These are phyloP conservation scores for Eudemis profundana DNA, from an alignment of 2,888 invertebrate genomes.

Conservation along the genomic window DNA sequence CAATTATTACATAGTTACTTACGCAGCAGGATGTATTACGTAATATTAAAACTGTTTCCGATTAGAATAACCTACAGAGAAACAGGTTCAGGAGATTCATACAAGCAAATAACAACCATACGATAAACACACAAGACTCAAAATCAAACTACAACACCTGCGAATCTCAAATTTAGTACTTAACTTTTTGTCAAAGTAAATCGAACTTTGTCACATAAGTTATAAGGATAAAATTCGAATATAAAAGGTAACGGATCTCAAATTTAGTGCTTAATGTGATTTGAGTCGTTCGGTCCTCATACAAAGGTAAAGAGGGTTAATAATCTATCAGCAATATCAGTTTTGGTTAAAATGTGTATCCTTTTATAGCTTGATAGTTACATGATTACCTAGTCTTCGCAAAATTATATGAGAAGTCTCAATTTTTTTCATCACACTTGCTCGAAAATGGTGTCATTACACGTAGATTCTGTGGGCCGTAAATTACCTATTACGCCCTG, in stretches of 20 bases:
- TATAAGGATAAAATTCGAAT: not conserved
- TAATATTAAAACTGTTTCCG: conserved; percentile 24
- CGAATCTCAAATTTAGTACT: conserved; percentile 32
- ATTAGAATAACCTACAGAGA: conserved; percentile 10
- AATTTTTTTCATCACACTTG: no score
- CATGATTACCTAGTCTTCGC: no score
- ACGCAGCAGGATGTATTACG: conserved; percentile 22
- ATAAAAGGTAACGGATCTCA: conserved; percentile 2
- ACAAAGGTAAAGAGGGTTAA: no score
- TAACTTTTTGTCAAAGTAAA: not conserved
- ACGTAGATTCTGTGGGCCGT: no score
- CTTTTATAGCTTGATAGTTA: no score
- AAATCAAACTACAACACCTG: not conserved
- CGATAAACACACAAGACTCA: not conserved
- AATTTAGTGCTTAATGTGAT: conserved; percentile 28
- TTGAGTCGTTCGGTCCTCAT: no score
- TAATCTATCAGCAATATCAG: no score
- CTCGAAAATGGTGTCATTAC: no score
- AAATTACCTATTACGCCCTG: no score
- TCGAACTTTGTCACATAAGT: not conserved
- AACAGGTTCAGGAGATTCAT: conserved; percentile 26
- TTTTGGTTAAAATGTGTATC: no score
- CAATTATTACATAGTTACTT: conserved; percentile 18
- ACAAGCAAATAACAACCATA: conserved; percentile 8
- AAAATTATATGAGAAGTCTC: no score